A percentile compares a stretch with the other conserved stretches of the same genome.
Conservation (phyloP, 2,113 vertebrate species). For the Jacana jacana region DNA sequence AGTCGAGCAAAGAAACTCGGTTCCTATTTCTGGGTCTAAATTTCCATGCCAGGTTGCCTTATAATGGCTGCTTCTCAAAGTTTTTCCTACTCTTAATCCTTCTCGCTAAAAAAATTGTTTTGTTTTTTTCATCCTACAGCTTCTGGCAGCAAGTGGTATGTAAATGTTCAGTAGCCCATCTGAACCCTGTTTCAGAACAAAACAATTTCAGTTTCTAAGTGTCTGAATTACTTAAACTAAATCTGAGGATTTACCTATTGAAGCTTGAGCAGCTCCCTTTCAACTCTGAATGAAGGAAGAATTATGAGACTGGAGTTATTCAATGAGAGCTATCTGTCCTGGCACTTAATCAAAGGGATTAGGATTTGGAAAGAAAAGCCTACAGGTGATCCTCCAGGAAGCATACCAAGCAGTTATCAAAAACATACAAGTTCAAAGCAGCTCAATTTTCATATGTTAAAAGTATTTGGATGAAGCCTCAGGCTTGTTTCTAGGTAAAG, state of each 20-base stretch:
- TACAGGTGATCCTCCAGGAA: conserved; percentile 99
- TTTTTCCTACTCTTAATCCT: conserved; percentile 48
- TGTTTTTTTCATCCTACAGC: conserved; percentile 44
- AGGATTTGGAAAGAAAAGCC: conserved; percentile 93
- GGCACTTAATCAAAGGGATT: conserved; percentile 99
- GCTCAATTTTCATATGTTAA: conserved; percentile 97
- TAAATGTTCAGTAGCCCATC: conserved; percentile 76
- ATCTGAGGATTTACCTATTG: conserved; percentile 82
- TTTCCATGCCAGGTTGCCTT: neutral
- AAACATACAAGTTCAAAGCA: conserved; percentile 99
- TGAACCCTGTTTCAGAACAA: conserved; percentile 82
- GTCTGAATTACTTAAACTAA: conserved; percentile 78
- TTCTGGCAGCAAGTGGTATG: conserved; percentile 68
- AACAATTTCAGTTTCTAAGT: conserved; percentile 81
- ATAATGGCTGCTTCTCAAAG: conserved; percentile 18
- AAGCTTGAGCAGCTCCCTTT: conserved; percentile 82
- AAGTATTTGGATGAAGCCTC: conserved; percentile 89
- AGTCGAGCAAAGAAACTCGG: neutral
- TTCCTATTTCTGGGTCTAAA: conserved; percentile 6
- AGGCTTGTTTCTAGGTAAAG: conserved; percentile 89
- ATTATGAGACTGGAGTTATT: conserved; percentile 85
- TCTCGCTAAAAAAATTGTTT: conserved; percentile 42
- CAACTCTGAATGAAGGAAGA: conserved; percentile 85
- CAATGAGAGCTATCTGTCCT: conserved; percentile 91
- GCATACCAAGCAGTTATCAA: conserved; percentile 99